A percentile compares a stretch with the other conserved stretches of the same genome.
These are phyloP conservation scores for Marronus borbonicus DNA, from an alignment of 2,888 invertebrate genomes.

Conservation along the genomic window DNA sequence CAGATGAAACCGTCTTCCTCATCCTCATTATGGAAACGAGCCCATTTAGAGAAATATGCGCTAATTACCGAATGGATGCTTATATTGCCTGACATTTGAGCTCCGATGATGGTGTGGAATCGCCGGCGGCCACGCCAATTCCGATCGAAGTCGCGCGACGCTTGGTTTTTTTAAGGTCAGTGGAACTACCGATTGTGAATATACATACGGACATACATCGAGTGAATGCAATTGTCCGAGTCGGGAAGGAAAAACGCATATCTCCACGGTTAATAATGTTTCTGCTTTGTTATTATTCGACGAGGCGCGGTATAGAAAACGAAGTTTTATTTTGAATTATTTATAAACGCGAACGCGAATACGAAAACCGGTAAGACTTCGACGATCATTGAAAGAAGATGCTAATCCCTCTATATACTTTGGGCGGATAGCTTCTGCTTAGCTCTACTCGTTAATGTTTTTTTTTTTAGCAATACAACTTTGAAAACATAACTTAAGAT, in stretches of 20 bases:
- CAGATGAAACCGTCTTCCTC: not conserved
- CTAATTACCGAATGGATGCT: constrained; percentile 12
- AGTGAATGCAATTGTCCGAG: not conserved
- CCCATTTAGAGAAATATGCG: constrained; percentile 9
- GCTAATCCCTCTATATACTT: too few relatives aligned
- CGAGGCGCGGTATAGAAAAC: constrained; percentile 18
- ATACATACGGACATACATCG: not conserved
- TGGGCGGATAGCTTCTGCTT: too few relatives aligned
- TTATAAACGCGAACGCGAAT: constrained; percentile 1
- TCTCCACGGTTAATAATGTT: constrained; percentile 18
- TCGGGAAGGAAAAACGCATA: constrained; percentile 25
- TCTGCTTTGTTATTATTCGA: not conserved
- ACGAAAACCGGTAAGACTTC: not conserved
- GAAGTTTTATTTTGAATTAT: constrained; percentile 40
- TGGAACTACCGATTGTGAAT: constrained; percentile 31
- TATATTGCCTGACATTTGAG: not conserved
- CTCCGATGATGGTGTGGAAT: constrained; percentile 1
- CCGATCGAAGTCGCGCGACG: constrained; percentile 25
- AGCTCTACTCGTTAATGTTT: too few relatives aligned
- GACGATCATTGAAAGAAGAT: not conserved
- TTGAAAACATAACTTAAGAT: too few relatives aligned
- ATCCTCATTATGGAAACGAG: constrained; percentile 12
- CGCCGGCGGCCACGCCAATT: constrained; percentile 22
- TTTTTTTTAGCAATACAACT: too few relatives aligned
- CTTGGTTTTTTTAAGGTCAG: constrained; percentile 42